Evolutionary conservation across 2,888 invertebrate species (phyloP).

Genomic region (Schizaphis graminum): DNA sequence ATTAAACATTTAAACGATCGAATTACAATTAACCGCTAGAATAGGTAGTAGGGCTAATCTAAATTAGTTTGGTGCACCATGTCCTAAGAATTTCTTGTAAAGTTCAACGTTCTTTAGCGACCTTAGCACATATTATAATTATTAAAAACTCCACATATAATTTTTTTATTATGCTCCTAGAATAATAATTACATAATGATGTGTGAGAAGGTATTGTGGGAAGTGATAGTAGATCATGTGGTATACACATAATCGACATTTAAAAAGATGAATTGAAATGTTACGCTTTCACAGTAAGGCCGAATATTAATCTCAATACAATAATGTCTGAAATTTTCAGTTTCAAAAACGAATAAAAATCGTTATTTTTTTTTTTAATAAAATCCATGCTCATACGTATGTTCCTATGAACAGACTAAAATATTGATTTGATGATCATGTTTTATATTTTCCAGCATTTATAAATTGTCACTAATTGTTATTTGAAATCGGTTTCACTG

Average conservation of each 20-base stretch:
- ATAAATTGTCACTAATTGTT: background rate
- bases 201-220: conserved; percentile 46
- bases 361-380: background rate
- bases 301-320: background rate
- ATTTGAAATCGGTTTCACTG: conserved; percentile 57
- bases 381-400: background rate
- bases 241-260: conserved; percentile 36
- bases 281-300: conserved; percentile 63
- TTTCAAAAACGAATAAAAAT: background rate
- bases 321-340: background rate
- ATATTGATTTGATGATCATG: background rate
- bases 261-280: conserved; percentile 48
- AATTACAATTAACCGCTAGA: background rate
- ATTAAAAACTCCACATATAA: conserved; percentile 30
- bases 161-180: conserved; percentile 35
- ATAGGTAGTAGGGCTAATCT: background rate
- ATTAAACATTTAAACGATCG: background rate
- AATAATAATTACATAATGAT: conserved; percentile 60
- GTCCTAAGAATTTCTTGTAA: conserved; percentile 1
- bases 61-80: background rate
- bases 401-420: background rate
- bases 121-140: conserved; percentile 61
- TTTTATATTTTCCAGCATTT: conserved; percentile 20
- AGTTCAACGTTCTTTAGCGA: conserved; percentile 61
- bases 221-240: conserved; percentile 53